Conservation (phyloP, 2,888 invertebrate species). For the Tromatobia lineatoria region DNA sequence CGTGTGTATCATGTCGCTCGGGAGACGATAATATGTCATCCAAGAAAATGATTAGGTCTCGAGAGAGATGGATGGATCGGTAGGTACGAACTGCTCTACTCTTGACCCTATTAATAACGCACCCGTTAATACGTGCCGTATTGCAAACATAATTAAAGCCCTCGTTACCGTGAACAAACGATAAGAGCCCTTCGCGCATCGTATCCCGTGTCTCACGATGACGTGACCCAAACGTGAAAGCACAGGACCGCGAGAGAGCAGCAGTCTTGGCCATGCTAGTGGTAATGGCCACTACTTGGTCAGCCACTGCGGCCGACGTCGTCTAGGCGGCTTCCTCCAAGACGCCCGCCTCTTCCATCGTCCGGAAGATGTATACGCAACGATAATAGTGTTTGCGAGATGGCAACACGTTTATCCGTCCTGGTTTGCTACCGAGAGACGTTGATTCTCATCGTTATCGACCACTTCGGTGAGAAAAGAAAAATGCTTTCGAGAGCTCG, state of each 20-base stretch:
- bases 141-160: constrained; percentile 80
- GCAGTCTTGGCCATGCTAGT: constrained; percentile 35
- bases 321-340: constrained; percentile 39
- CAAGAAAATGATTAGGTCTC: constrained; percentile 18
- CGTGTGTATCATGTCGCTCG: constrained; percentile 6
- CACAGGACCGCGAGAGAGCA: constrained; percentile 28
- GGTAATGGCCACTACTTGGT: constrained; percentile 68
- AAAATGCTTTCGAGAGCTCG: constrained; percentile 37
- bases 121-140: constrained; percentile 74
- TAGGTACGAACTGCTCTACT: constrained; percentile 22
- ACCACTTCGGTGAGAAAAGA: constrained; percentile 45
- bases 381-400: constrained; percentile 53
- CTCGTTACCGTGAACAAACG: constrained; percentile 79
- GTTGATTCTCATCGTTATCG: constrained; percentile 60
- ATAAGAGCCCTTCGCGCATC: constrained; percentile 54
- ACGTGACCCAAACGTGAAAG: constrained; percentile 21
- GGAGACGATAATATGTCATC: constrained; percentile 26
- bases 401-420: constrained; percentile 44
- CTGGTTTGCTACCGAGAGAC: constrained; percentile 32
- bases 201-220: constrained; percentile 31
- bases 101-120: constrained; percentile 57
- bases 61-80: constrained; percentile 27
- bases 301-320: constrained; percentile 59
- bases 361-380: constrained; percentile 41
- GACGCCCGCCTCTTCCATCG: constrained; percentile 19